Evolutionary conservation across 1,140 invertebrate species (phyloP).

Genomic region (Tetramorium alpestre): DNA sequence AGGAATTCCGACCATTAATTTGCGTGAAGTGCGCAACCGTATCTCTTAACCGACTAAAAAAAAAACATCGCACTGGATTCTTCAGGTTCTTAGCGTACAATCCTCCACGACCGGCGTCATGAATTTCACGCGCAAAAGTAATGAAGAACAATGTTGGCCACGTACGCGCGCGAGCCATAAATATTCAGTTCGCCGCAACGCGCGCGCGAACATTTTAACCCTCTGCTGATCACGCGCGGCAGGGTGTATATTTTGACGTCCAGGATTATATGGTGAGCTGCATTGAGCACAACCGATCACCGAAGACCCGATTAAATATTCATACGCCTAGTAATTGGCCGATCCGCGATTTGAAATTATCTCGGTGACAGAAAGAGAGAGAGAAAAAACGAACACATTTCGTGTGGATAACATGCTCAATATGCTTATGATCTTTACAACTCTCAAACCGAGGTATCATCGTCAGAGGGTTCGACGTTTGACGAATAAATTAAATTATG

Average conservation of each 20-base stretch:
- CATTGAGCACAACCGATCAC: conserved; percentile 39
- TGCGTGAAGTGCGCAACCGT: background rate
- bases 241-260: conserved; percentile 38
- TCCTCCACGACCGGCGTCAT: background rate
- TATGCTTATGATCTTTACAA: background rate
- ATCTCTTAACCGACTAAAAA: background rate
- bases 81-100: background rate
- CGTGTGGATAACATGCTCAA: background rate
- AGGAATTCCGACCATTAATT: background rate
- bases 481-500: conserved; percentile 12
- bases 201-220: conserved; percentile 44
- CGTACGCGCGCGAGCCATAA: conserved; percentile 38
- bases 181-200: conserved; percentile 40
- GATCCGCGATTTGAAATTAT: conserved; percentile 46
- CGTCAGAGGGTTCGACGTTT: background rate
- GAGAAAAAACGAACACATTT: background rate
- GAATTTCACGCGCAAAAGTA: conserved; percentile 28
- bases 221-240: conserved; percentile 39
- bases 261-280: conserved; percentile 41
- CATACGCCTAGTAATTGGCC: conserved; percentile 49
- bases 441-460: background rate
- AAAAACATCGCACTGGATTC: background rate
- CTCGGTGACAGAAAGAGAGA: background rate
- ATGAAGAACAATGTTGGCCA: conserved; percentile 30
- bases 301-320: conserved; percentile 52